Base-by-base conservation (phyloP, 2,113 vertebrate genomes). In the Vimba vimba region DNA sequence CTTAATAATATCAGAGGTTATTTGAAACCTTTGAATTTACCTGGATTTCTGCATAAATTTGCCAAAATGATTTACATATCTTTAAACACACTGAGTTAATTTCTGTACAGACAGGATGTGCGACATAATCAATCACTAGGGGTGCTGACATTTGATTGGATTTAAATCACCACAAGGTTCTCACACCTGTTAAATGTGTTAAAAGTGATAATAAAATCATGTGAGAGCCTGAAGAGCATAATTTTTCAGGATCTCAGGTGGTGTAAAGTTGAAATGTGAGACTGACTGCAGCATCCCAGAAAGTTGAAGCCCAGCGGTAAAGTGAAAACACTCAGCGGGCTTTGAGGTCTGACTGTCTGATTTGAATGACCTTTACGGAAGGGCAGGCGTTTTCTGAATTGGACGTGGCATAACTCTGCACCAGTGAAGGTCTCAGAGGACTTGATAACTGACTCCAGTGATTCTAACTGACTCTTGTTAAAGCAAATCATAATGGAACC, bases 361-460 rank as follows among this genome's bases (percentile, higher is more conserved):
- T 82, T 52, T 68, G 62, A 82, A 68, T 33, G 62, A 68, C 62
- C 60, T 81, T 66, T 52, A 30, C 17, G 25, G 39, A 81, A 66
- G 36, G 59, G 39, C 79, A 82, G 79, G 62, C 69, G 79, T 82
- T 82, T 82, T 82, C 79, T 66, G 45, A 17, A 82, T 13, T 52
- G 43, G 43, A 82, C 12, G 45, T 64, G 45, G 43, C 79, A 82
- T 50, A 52, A 52, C 17, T 30, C 17, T 19, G 45, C 59, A 11
- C n/a, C 78, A 45, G 59, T 27, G 59, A 80, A 64, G 79, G 15
- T 77, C 74, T 77, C 74, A 21, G 47, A 33, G 79, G 43, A 68
- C 43, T 52, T 82, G 62, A 82, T 82, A 82, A 82, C 79, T 30
- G 60, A 82, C 62, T 82, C 64, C 59, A 52, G 43, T 68, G 79